Conservation (phyloP, 2,797 vertebrate species). For the Hippoglossus hippoglossus region DNA sequence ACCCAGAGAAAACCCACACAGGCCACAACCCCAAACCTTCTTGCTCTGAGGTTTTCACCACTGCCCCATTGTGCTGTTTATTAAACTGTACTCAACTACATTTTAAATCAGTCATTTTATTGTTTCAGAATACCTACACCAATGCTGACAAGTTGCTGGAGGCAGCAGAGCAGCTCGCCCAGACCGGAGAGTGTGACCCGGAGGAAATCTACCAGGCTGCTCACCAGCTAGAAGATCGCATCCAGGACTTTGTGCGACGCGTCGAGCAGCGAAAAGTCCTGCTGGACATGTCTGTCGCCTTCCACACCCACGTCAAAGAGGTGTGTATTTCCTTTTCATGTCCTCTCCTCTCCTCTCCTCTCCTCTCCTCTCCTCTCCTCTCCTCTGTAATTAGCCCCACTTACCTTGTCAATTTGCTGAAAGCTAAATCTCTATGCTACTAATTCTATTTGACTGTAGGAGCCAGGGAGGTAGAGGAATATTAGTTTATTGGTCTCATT, state of each 20-base stretch:
- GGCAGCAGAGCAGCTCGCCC: slow-evolving; percentile 96
- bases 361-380: too few relatives aligned
- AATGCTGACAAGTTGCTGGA: slow-evolving; percentile 97
- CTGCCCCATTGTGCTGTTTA: background rate
- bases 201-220: slow-evolving; percentile 99
- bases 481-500: too few relatives aligned
- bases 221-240: slow-evolving; percentile 95
- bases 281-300: slow-evolving; percentile 97
- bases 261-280: slow-evolving; percentile 96
- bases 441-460: too few relatives aligned
- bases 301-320: slow-evolving; percentile 98
- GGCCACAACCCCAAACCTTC: too few relatives aligned
- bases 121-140: slow-evolving; percentile 94
- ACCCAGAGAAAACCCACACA: too few relatives aligned
- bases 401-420: too few relatives aligned
- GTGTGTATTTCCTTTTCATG: slow-evolving; percentile 71
- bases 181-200: slow-evolving; percentile 97
- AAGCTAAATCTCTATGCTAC: too few relatives aligned
- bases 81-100: background rate
- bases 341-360: background rate
- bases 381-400: too few relatives aligned
- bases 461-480: too few relatives aligned
- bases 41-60: background rate
- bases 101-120: slow-evolving; percentile 15
- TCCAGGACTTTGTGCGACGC: slow-evolving; percentile 97